Evolutionary conservation across 2,888 invertebrate genomes (phyloP).

Genomic region (Galerucella pusilla): DNA sequence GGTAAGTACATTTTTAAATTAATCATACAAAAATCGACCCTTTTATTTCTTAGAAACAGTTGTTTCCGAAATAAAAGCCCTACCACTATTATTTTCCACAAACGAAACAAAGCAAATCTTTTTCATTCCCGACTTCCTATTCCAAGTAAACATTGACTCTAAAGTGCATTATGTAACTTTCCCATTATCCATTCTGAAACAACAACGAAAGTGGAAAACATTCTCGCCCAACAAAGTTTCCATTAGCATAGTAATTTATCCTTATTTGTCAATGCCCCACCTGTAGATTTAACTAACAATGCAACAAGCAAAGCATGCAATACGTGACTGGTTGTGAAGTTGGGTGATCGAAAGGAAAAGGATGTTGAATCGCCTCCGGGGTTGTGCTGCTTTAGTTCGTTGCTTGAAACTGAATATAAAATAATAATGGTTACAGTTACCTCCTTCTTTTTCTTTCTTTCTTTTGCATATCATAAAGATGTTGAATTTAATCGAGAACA

Average conservation of each 20-base stretch:
- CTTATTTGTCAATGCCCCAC: conserved; percentile 20
- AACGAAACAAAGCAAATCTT: neutral
- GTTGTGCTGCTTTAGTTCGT: neutral
- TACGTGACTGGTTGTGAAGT: neutral
- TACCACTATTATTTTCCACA: neutral
- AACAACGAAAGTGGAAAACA: conserved; percentile 13
- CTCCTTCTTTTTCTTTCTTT: no score
- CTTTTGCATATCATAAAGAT: no score
- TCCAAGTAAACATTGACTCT: neutral
- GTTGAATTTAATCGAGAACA: no score
- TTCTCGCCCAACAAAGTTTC: conserved; percentile 12
- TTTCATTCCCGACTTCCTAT: neutral
- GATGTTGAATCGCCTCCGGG: neutral
- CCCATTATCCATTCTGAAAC: conserved; percentile 10
- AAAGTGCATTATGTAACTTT: conserved; percentile 11
- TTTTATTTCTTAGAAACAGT: neutral
- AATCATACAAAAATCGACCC: neutral
- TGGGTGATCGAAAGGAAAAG: neutral
- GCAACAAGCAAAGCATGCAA: conserved; percentile 12
- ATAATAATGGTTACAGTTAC: neutral
- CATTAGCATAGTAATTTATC: conserved; percentile 15
- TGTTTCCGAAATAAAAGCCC: conserved; percentile 3
- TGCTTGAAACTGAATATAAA: neutral
- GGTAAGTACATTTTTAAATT: neutral
- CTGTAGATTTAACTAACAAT: conserved; percentile 20